Percentiles rank a stretch among this genome's conserved stretches.
Evolutionary conservation across 2,797 vertebrate genomes (phyloP).

Genomic region (Austrolebias charrua): DNA sequence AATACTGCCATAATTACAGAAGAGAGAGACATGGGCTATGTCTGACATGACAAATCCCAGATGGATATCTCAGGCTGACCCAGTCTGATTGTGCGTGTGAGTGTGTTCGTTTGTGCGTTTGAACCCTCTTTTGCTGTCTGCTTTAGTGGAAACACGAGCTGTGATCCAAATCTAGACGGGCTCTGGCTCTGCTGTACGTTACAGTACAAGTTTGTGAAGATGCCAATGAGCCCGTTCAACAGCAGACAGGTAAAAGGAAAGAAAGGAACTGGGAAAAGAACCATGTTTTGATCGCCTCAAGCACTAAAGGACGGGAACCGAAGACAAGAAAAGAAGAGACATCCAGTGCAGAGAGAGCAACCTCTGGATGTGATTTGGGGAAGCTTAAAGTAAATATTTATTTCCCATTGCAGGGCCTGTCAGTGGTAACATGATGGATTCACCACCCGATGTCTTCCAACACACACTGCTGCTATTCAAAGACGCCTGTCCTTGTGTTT

Average conservation of each 20-base stretch:
- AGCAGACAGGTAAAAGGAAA: constrained; percentile 30
- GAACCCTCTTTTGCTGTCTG: constrained; percentile 42
- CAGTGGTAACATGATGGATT: constrained; percentile 75
- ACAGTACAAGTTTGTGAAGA: background rate
- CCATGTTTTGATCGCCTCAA: background rate
- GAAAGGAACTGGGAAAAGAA: background rate
- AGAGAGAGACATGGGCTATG: constrained; percentile 80
- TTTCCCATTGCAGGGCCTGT: constrained; percentile 74
- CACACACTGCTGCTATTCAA: constrained; percentile 69
- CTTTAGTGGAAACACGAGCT: constrained; percentile 59
- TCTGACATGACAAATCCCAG: constrained; percentile 85
- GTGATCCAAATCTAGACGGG: constrained; percentile 43
- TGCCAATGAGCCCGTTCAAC: constrained; percentile 6
- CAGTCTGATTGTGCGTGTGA: constrained; percentile 24
- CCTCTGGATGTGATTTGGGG: constrained; percentile 79
- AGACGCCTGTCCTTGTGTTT: constrained; percentile 59
- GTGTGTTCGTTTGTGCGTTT: constrained; percentile 53
- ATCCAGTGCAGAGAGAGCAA: constrained; percentile 36
- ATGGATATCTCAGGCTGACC: constrained; percentile 77
- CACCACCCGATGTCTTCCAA: constrained; percentile 69
- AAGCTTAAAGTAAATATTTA: constrained; percentile 81
- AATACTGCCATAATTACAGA: constrained; percentile 85
- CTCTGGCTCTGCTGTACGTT: constrained; percentile 31
- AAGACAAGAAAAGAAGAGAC: constrained; percentile 41
- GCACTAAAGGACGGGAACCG: constrained; percentile 5